phyloP scores from a whole-genome alignment of 92 coral and sea anemone genomes.

The Zoanthus sociatus region DNA sequence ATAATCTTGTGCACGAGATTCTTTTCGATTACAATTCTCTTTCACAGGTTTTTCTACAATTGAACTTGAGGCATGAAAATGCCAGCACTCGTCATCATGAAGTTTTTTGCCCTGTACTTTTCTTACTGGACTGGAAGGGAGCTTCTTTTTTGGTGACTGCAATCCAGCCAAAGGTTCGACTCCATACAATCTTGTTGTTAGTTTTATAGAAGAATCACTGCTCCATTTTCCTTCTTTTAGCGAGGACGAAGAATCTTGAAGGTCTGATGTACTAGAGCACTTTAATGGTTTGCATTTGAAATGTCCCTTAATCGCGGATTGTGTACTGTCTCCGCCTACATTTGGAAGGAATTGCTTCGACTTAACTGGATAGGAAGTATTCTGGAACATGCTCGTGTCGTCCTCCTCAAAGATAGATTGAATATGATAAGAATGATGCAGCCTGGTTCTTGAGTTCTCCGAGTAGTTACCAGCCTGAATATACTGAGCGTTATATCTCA shows the following conservation, averaged over 20 bases:
- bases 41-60: conserved; percentile 25
- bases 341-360: background rate
- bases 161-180: conserved; percentile 44
- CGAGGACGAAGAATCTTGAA: background rate
- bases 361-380: conserved; percentile 1
- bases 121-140: conserved; percentile 31
- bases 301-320: background rate
- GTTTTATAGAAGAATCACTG: conserved; percentile 29
- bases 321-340: background rate
- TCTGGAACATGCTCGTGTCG: conserved; percentile 19
- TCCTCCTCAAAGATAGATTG: conserved; percentile 36
- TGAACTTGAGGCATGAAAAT: background rate
- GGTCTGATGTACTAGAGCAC: conserved; percentile 15
- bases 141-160: conserved; percentile 30
- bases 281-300: background rate
- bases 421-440: background rate
- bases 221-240: conserved; percentile 36
- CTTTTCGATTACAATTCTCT: background rate
- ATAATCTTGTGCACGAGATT: background rate
- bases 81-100: background rate
- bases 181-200: background rate
- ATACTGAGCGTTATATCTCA: conserved; percentile 40
- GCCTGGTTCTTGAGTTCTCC: background rate
- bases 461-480: conserved; percentile 42
- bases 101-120: background rate